These are phyloP conservation scores for Chymomyza procnemis DNA, from an alignment of 2,888 invertebrate species.

Conservation along the genomic window DNA sequence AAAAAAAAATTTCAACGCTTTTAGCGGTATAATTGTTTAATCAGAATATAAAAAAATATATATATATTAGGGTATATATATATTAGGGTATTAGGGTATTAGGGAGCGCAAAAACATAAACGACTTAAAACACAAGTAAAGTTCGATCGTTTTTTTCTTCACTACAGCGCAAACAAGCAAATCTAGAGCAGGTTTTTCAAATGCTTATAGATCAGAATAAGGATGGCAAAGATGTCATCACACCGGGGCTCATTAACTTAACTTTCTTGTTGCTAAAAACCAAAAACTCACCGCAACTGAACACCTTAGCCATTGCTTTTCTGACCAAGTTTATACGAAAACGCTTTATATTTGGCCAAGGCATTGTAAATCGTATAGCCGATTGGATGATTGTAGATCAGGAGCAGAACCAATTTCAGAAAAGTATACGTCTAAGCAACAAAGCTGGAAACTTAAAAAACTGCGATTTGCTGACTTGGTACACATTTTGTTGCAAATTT, in stretches of 20 bases:
- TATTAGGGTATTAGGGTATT: no score
- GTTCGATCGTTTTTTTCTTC: no score
- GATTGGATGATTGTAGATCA: conserved; percentile 81
- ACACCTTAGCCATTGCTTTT: conserved; percentile 80
- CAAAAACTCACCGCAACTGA: conserved; percentile 75
- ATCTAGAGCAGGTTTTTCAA: conserved; percentile 72
- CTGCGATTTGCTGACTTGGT: no score
- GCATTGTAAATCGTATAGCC: conserved; percentile 80
- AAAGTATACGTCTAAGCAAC: no score
- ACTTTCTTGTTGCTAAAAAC: conserved; percentile 79
- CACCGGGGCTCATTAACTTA: conserved; percentile 80
- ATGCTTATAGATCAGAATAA: conserved; percentile 77
- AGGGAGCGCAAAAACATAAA: no score
- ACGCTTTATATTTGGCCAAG: conserved; percentile 80
- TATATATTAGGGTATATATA: no score
- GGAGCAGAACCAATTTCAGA: conserved; percentile 80
- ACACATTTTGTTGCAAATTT: no score
- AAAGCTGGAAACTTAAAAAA: no score
- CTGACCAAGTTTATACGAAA: conserved; percentile 81
- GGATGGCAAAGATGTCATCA: conserved; percentile 76
- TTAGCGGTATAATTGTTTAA: no score
- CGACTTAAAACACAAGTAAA: no score
- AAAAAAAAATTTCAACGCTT: no score
- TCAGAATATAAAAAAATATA: no score
- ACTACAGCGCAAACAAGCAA: conserved; percentile 67